These are phyloP conservation scores for Taeniopygia guttata DNA, from an alignment of 2,797 vertebrate genomes.

Conservation along the genomic window DNA sequence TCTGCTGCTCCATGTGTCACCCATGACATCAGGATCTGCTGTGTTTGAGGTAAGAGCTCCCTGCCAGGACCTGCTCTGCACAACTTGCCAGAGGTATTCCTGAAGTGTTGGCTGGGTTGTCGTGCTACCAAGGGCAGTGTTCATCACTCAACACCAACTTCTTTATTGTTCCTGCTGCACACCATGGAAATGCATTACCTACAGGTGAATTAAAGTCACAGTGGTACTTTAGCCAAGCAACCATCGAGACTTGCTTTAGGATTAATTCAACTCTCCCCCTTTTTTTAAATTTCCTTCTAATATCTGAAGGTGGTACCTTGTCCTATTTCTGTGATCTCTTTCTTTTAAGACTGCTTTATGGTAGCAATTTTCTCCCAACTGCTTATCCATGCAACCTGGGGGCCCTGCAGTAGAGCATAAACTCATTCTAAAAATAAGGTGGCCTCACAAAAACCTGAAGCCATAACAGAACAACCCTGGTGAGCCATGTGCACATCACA, in stretches of 20 bases:
- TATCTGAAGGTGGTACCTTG: background rate
- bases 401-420: constrained; percentile 1
- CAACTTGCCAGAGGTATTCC: background rate
- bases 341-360: constrained; percentile 19
- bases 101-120: background rate
- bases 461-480: background rate
- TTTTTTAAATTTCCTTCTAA: background rate
- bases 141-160: background rate
- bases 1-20: background rate
- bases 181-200: background rate
- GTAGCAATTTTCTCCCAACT: constrained; percentile 19
- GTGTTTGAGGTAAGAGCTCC: background rate
- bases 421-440: constrained; percentile 35
- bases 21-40: background rate
- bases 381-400: background rate
- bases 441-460: constrained; percentile 18
- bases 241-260: background rate
- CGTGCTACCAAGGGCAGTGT: background rate
- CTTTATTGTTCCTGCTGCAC: background rate
- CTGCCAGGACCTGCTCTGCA: background rate
- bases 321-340: background rate
- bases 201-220: background rate
- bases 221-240: background rate
- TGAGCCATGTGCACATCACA: background rate
- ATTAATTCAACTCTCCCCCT: background rate